Conservation (phyloP, 1,140 invertebrate genomes). For the Orussus abietinus region DNA sequence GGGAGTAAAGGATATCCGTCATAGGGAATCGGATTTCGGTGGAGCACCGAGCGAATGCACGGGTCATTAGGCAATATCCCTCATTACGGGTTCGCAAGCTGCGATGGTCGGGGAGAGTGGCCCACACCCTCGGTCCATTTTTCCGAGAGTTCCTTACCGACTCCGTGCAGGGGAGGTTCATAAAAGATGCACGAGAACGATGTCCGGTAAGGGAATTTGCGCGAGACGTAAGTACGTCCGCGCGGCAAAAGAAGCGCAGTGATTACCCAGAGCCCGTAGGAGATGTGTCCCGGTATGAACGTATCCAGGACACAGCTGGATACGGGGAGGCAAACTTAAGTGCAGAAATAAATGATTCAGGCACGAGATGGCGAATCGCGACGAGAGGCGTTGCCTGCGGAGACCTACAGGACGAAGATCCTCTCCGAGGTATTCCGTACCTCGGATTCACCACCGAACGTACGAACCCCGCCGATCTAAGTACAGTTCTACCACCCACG, state of each 20-base stretch:
- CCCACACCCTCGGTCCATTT: too few species aligned
- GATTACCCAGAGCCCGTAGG: conserved; percentile 34
- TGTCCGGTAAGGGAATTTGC: conserved; percentile 44
- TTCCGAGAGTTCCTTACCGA: not conserved
- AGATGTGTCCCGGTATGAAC: conserved; percentile 22
- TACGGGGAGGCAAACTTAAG: conserved; percentile 16
- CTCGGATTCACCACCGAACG: not conserved
- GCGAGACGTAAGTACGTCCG: conserved; percentile 8
- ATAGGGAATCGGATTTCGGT: too few species aligned
- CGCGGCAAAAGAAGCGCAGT: conserved; percentile 31
- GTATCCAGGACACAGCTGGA: not conserved
- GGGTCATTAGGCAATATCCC: too few species aligned
- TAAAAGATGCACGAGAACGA: conserved; percentile 41
- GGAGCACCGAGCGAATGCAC: too few species aligned
- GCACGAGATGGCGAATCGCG: conserved; percentile 26
- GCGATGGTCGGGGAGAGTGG: too few species aligned
- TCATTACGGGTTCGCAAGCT: too few species aligned
- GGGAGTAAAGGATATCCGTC: too few species aligned
- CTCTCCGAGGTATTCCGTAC: too few species aligned
- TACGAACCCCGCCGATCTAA: too few species aligned
- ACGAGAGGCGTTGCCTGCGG: too few species aligned
- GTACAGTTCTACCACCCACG: too few species aligned
- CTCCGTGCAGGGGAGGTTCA: conserved; percentile 20
- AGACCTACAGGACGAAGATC: too few species aligned
- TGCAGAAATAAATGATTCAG: conserved; percentile 41